These are phyloP conservation scores for Ctenicera cuprea DNA, from an alignment of 2,888 invertebrate genomes.

Conservation along the genomic window DNA sequence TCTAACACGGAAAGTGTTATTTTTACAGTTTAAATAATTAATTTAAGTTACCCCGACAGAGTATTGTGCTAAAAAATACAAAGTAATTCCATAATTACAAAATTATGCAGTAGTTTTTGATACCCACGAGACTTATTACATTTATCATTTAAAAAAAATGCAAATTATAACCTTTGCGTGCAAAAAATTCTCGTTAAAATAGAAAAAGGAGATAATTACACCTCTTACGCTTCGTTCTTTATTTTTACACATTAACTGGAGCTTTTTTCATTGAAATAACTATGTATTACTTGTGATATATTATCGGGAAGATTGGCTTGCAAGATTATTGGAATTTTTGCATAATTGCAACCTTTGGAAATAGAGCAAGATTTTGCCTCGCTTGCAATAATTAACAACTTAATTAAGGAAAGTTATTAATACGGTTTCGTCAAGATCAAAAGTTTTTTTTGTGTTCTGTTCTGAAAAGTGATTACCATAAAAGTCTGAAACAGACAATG, in stretches of 20 bases:
- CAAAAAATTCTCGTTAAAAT: slow-evolving; percentile 24
- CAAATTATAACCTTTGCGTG: slow-evolving; percentile 28
- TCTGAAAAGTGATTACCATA: slow-evolving; percentile 30
- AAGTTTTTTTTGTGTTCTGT: too few relatives aligned
- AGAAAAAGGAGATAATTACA: slow-evolving; percentile 31
- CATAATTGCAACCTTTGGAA: slow-evolving; percentile 26
- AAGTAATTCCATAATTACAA: slow-evolving; percentile 32
- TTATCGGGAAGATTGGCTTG: slow-evolving; percentile 14
- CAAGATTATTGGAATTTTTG: slow-evolving; percentile 21
- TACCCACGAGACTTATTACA: slow-evolving; percentile 20
- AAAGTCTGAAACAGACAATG: slow-evolving; percentile 31
- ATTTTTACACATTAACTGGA: slow-evolving; percentile 23
- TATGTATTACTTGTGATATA: slow-evolving; percentile 13
- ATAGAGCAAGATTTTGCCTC: slow-evolving; percentile 23
- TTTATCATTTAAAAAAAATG: slow-evolving; percentile 31
- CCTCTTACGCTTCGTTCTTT: neutral
- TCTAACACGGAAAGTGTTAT: too few relatives aligned
- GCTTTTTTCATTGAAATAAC: slow-evolving; percentile 13
- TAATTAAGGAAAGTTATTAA: neutral
- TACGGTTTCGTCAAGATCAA: too few relatives aligned
- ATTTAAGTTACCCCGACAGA: slow-evolving; percentile 11
- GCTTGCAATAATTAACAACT: neutral
- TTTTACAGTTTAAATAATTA: neutral
- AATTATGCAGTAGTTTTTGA: slow-evolving; percentile 20
- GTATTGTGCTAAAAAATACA: slow-evolving; percentile 14